A percentile compares a stretch with the other conserved stretches of the same genome.
These are phyloP conservation scores for Quadroppia sp. DNA, from an alignment of 2,888 invertebrate species.

Conservation along the genomic window DNA sequence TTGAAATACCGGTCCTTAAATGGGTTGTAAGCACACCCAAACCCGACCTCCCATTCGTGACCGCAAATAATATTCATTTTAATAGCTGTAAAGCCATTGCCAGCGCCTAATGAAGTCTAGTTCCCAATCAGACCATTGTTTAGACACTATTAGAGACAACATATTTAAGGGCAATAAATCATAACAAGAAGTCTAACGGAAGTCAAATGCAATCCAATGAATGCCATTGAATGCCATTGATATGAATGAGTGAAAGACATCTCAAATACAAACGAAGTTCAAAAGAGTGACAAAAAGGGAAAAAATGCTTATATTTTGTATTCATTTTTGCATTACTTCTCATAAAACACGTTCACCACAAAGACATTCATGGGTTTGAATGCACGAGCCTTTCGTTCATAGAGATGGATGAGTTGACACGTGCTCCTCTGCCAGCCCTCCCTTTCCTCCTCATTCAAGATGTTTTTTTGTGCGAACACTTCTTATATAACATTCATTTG, in stretches of 20 bases:
- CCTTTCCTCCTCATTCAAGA: background rate
- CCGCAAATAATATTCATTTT: too few species aligned
- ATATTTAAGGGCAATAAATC: conserved; percentile 1
- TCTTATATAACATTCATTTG: conserved; percentile 9
- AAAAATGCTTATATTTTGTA: background rate
- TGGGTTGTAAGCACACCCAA: too few species aligned
- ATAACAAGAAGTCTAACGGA: background rate
- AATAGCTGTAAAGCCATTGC: too few species aligned
- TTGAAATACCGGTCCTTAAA: too few species aligned
- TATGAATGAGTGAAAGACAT: background rate
- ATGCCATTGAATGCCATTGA: background rate
- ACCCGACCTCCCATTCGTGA: too few species aligned
- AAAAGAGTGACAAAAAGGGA: background rate
- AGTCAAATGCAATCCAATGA: background rate
- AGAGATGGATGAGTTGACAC: conserved; percentile 7
- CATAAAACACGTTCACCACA: too few species aligned
- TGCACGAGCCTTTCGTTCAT: background rate
- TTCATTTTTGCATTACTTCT: background rate
- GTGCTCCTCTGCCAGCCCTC: background rate
- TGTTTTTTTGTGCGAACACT: background rate
- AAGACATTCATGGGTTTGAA: background rate
- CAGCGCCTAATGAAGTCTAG: too few species aligned
- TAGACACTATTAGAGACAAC: too few species aligned
- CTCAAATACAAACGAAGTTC: background rate
- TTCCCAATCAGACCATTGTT: too few species aligned